A percentile compares a stretch with the other conserved stretches of the same genome.
These are phyloP conservation scores for Zaprionus lachaisei DNA, from an alignment of 1,140 invertebrate genomes.

Conservation along the genomic window DNA sequence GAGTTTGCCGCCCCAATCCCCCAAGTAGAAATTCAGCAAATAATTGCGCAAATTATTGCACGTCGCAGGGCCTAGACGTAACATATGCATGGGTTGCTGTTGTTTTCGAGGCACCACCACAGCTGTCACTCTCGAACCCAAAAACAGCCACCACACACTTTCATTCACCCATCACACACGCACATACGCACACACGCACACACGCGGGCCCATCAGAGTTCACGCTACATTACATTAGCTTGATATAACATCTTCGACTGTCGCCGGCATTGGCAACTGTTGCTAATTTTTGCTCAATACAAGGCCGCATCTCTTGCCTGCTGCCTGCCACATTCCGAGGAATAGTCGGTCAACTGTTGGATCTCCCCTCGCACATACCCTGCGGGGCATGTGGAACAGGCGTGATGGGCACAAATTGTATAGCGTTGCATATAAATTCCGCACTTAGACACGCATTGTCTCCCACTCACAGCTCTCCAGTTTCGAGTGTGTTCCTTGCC, in stretches of 20 bases:
- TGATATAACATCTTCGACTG: constrained; percentile 53
- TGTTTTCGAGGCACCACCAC: constrained; percentile 39
- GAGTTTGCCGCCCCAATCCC: constrained; percentile 1
- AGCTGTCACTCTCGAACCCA: constrained; percentile 48
- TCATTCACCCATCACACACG: background rate
- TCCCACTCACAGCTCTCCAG: constrained; percentile 21
- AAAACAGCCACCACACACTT: constrained; percentile 14
- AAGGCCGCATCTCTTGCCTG: constrained; percentile 12
- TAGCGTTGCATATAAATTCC: constrained; percentile 75
- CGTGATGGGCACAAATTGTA: constrained; percentile 54
- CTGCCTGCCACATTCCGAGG: constrained; percentile 10
- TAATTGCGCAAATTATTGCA: constrained; percentile 83
- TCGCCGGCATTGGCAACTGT: constrained; percentile 56
- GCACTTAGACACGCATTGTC: constrained; percentile 77
- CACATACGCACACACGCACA: constrained; percentile 13
- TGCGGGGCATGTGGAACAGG: background rate
- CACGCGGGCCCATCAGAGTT: constrained; percentile 38
- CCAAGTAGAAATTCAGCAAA: constrained; percentile 66
- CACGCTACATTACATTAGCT: constrained; percentile 81
- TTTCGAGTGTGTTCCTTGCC: constrained; percentile 53
- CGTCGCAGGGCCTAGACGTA: constrained; percentile 66
- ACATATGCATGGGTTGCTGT: constrained; percentile 59
- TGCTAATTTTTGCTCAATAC: constrained; percentile 81
- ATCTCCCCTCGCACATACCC: constrained; percentile 45
- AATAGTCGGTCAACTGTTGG: constrained; percentile 44